phyloP scores from a whole-genome alignment of 2,888 invertebrate species.

The Odontocolon sp. region DNA sequence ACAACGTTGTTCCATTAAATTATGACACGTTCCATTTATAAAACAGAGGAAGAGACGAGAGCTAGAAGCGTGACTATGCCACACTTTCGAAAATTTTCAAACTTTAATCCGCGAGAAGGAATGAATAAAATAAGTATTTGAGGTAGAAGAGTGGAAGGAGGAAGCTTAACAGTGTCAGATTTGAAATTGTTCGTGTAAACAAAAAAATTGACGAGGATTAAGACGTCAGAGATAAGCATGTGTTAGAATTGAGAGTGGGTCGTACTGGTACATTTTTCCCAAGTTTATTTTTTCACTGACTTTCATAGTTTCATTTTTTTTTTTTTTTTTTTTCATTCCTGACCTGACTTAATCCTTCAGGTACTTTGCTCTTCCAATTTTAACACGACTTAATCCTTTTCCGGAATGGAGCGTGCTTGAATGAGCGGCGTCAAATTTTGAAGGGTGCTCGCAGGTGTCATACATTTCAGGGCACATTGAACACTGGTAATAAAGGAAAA shows the following conservation, averaged over 20 bases:
- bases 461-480: not conserved
- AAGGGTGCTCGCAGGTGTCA: not conserved
- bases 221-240: no score
- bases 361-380: constrained; percentile 6
- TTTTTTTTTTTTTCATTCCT: not conserved
- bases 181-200: no score
- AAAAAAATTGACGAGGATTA: no score
- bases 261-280: not conserved
- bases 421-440: constrained; percentile 15
- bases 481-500: constrained; percentile 7
- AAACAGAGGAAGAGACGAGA: constrained; percentile 37
- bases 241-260: no score
- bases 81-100: not conserved
- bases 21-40: constrained; percentile 68
- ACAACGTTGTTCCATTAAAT: constrained; percentile 72
- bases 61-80: not conserved
- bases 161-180: no score
- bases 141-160: no score
- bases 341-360: constrained; percentile 29
- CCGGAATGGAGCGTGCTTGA: constrained; percentile 31
- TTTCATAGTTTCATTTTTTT: not conserved
- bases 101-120: not conserved
- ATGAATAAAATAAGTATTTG: not conserved
- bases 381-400: constrained; percentile 34
- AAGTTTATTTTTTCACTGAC: not conserved